Percentiles rank a stretch among this genome's conserved stretches.
Conservation (phyloP, 1,140 invertebrate species). For the Dreissena rostriformis region DNA sequence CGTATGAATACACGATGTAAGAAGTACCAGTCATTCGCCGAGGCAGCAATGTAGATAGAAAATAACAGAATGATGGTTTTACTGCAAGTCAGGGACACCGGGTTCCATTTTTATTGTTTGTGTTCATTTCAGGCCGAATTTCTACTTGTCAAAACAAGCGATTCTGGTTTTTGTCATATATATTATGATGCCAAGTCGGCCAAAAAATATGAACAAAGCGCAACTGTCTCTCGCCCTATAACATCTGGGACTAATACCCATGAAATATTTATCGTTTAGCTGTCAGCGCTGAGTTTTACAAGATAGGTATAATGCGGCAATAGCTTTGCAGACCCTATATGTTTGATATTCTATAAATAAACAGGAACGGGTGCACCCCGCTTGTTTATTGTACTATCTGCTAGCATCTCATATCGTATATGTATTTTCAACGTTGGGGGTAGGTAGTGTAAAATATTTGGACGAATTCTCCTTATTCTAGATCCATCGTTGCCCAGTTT, state of each 20-base stretch:
- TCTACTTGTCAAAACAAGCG: constrained; percentile 24
- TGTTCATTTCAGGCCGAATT: constrained; percentile 37
- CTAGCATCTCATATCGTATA: constrained; percentile 44
- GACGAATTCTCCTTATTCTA: too few relatives aligned
- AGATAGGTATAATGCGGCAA: constrained; percentile 47
- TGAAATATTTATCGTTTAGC: constrained; percentile 54
- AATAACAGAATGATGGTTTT: background rate
- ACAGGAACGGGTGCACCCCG: constrained; percentile 34
- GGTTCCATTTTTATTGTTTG: background rate
- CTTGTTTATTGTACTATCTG: constrained; percentile 51
- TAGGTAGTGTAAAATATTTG: constrained; percentile 15
- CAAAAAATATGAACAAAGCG: constrained; percentile 36
- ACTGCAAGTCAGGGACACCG: background rate
- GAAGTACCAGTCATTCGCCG: too few relatives aligned
- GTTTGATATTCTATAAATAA: constrained; percentile 58
- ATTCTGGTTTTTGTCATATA: constrained; percentile 31
- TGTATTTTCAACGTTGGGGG: constrained; percentile 57
- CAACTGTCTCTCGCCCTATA: constrained; percentile 10
- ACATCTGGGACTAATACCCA: constrained; percentile 52
- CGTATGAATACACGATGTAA: too few relatives aligned
- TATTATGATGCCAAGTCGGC: constrained; percentile 29
- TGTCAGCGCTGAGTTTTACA: constrained; percentile 55
- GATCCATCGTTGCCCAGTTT: too few relatives aligned
- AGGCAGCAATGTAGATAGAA: background rate
- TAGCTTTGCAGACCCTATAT: constrained; percentile 37